Evolutionary conservation across 2,113 vertebrate genomes (phyloP).

Genomic region (Hymenochirus boettgeri): DNA sequence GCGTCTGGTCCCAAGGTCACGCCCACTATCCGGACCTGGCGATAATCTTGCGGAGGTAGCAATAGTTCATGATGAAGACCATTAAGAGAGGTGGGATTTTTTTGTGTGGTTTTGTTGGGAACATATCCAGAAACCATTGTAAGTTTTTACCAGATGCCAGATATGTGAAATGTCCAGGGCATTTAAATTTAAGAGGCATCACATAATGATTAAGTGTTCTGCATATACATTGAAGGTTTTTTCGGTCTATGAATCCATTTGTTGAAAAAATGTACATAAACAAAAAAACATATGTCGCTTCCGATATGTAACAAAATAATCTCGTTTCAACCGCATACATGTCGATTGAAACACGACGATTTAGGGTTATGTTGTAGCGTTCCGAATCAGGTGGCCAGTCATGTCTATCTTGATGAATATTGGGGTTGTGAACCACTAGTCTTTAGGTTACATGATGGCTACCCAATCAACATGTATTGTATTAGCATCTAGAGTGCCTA

Average conservation of each 20-base stretch:
- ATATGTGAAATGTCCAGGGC: conserved; percentile 29
- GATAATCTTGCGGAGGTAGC: conserved; percentile 31
- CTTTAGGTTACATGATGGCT: too few species aligned
- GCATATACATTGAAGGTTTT: conserved; percentile 3
- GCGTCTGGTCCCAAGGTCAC: too few species aligned
- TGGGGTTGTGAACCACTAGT: too few species aligned
- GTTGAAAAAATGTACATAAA: background rate
- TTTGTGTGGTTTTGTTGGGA: conserved; percentile 21
- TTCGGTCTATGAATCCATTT: background rate
- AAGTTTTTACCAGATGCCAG: conserved; percentile 30
- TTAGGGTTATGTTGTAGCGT: too few species aligned
- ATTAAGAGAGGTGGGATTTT: conserved; percentile 23
- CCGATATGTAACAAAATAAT: too few species aligned
- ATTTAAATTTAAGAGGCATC: conserved; percentile 23
- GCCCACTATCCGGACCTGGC: conserved; percentile 32
- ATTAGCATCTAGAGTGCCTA: too few species aligned
- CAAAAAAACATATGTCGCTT: background rate
- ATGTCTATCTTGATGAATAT: too few species aligned
- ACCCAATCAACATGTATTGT: too few species aligned
- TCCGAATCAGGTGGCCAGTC: too few species aligned
- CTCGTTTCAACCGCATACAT: too few species aligned
- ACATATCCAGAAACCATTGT: conserved; percentile 14
- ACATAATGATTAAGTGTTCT: conserved; percentile 26
- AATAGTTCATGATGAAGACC: conserved; percentile 35
- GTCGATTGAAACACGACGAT: too few species aligned